Base-by-base conservation (phyloP, 2,113 vertebrate species). In the Mohoua ochrocephala region DNA sequence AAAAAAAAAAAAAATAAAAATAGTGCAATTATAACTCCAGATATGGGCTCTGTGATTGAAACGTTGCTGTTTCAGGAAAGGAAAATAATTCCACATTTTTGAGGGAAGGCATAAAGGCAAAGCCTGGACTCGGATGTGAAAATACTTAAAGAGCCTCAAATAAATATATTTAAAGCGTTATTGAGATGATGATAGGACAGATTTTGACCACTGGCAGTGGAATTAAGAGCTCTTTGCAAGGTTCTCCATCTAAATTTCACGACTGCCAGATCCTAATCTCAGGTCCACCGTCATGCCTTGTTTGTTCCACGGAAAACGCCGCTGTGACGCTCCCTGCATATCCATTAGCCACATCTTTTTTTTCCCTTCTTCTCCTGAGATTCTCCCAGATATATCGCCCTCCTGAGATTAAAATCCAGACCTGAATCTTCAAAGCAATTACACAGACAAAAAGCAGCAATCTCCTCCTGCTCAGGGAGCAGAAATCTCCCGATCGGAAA, bases 401-500 rank as follows among this genome's bases (percentile, higher is more conserved):
- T 73, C 45, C 73, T 21, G 79, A 91, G 91, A 93, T 93, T 79
- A 87, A 96, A 95, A 96, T 96, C 90, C 68, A 28, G 53, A 52
- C 59, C 59, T 90, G 73, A 95, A 91, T 91, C 93, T 85, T 69
- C 94, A 9, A 54, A 90, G 87, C 84, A 95, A 97, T 97, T 80
- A 74, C 42, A 20, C 0, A 44, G 94, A 93, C 59, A 77, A 93
- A 95, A 85, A 85, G 67, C 78, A 93, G 87, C 74, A 18, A 84
- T 82, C 87, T 93, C 77, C 50, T 89, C 31, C 28, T 7, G 65
- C 87, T 33, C 37, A 0, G 57, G 49, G 67, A 80, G 71, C 50
- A 18, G 86, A 37, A 89, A 16, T 28, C 7, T 0, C 23, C 13
- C 50, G 69, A 71, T 93, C 8, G 84, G 87, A n/a, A 79, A 54